Percentiles rank a stretch among this genome's conserved stretches.
Evolutionary conservation across 2,113 vertebrate species (phyloP).

Genomic region (Brachypodius melanocephalos): DNA sequence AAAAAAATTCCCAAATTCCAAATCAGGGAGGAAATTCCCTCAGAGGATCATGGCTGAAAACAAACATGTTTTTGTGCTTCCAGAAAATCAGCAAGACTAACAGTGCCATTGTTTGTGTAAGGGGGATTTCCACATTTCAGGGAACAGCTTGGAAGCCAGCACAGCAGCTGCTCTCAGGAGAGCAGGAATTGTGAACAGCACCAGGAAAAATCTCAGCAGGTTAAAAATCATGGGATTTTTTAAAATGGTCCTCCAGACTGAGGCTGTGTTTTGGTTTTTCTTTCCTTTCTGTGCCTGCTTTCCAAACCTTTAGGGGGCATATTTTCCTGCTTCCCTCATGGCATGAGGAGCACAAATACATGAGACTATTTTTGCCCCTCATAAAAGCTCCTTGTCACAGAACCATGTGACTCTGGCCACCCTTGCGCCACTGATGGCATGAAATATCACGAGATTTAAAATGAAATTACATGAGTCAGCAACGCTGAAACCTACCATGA

Average conservation of each 20-base stretch:
- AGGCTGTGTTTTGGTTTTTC: background rate
- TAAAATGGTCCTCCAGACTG: background rate
- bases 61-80: conserved; percentile 76
- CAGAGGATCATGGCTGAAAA: conserved; percentile 68
- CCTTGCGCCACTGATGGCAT: background rate
- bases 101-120: conserved; percentile 57
- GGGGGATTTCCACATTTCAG: conserved; percentile 76
- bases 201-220: background rate
- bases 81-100: conserved; percentile 62
- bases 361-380: background rate
- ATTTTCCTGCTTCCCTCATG: background rate
- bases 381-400: background rate
- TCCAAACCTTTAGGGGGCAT: background rate
- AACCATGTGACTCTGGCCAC: background rate
- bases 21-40: conserved; percentile 73
- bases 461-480: background rate
- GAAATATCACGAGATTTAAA: conserved; percentile 3
- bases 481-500: background rate
- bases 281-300: background rate
- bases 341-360: background rate
- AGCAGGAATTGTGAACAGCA: background rate
- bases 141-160: conserved; percentile 37
- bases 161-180: background rate
- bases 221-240: background rate
- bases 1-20: background rate